A percentile compares a stretch with the other conserved stretches of the same genome.
Conservation (phyloP, 2,888 invertebrate species). For the Operophtera brumata region DNA sequence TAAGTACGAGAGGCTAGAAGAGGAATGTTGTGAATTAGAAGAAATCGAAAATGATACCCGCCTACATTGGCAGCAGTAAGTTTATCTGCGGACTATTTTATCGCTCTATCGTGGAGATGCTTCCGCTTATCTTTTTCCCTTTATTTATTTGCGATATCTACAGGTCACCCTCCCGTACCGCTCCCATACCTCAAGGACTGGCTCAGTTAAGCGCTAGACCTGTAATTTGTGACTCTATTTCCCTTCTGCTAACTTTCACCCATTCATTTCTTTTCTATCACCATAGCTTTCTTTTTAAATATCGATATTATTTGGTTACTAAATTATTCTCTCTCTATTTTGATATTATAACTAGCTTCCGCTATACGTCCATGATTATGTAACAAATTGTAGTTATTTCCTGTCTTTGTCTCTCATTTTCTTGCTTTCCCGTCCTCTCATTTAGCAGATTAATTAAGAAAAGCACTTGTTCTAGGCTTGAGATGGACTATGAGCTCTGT, state of each 20-base stretch:
- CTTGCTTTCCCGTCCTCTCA: background rate
- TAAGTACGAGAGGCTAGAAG: conserved; percentile 84
- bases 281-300: background rate
- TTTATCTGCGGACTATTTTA: conserved; percentile 16
- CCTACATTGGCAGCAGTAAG: conserved; percentile 81
- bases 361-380: too few species aligned
- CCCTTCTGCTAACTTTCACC: too few species aligned
- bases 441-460: conserved; percentile 1
- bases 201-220: too few species aligned
- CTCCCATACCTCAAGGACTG: too few species aligned
- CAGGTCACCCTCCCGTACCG: too few species aligned
- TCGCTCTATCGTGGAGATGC: too few species aligned
- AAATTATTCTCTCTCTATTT: background rate
- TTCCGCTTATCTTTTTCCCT: background rate
- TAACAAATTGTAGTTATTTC: too few species aligned
- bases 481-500: conserved; percentile 83
- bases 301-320: background rate
- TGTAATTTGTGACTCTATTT: too few species aligned
- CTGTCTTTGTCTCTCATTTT: background rate
- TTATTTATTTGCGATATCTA: background rate
- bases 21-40: conserved; percentile 87
- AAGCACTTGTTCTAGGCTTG: conserved; percentile 61
- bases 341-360: background rate
- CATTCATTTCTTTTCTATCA: too few species aligned
- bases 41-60: conserved; percentile 89